phyloP scores from a whole-genome alignment of 1,140 invertebrate species.

The Drosophila funebris region DNA sequence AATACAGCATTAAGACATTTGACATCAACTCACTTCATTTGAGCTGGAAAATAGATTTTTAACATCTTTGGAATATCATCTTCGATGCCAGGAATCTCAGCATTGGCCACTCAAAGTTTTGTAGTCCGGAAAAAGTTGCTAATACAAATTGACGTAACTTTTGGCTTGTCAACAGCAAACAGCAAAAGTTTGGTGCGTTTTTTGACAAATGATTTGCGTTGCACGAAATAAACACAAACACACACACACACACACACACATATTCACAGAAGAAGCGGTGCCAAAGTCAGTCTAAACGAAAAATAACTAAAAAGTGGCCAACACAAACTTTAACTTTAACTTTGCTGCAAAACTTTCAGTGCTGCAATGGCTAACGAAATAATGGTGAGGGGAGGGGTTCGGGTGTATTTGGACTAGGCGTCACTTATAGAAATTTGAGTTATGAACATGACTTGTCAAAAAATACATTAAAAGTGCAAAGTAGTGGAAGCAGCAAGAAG shows the following conservation, averaged over 20 bases:
- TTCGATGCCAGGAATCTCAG: constrained; percentile 19
- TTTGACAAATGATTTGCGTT: constrained; percentile 79
- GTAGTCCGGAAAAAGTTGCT: constrained; percentile 53
- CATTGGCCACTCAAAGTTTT: constrained; percentile 32
- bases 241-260: constrained; percentile 17
- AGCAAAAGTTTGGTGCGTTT: constrained; percentile 64
- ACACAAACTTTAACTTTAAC: constrained; percentile 76
- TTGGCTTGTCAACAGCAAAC: constrained; percentile 79
- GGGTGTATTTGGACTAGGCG: constrained; percentile 22
- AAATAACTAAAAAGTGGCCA: constrained; percentile 61
- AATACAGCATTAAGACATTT: not conserved
- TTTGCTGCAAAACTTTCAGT: constrained; percentile 55
- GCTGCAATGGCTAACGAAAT: not conserved
- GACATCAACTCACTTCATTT: constrained; percentile 4
- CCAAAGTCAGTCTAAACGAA: constrained; percentile 45
- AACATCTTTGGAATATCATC: constrained; percentile 20
- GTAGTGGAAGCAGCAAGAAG: constrained; percentile 52
- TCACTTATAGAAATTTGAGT: constrained; percentile 65
- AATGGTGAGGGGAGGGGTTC: not conserved
- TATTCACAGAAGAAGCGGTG: constrained; percentile 32
- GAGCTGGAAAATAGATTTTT: constrained; percentile 20
- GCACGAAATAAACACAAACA: constrained; percentile 57
- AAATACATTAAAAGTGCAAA: constrained; percentile 80
- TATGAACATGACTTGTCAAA: constrained; percentile 82
- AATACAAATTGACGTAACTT: constrained; percentile 81